Conservation (phyloP, 2,888 invertebrate genomes). For the Lasioglossum morio region DNA sequence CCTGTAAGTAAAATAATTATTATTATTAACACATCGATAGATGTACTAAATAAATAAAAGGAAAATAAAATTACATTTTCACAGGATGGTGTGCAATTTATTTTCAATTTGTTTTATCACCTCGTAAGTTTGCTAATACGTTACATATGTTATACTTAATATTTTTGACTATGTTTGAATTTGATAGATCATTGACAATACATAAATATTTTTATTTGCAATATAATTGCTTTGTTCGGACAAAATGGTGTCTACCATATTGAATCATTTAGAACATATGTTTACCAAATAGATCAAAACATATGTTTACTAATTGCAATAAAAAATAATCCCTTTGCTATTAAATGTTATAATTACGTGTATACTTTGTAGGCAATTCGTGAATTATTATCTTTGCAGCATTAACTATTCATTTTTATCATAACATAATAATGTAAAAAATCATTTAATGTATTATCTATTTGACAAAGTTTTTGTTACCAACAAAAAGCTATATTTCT, state of each 20-base stretch:
- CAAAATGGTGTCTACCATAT: not conserved
- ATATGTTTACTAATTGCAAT: not conserved
- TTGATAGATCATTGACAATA: too few relatives aligned
- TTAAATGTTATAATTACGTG: not conserved
- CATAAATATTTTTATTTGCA: not conserved
- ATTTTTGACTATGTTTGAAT: not conserved
- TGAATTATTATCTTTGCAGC: not conserved
- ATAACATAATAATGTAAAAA: not conserved
- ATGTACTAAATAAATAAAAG: too few relatives aligned
- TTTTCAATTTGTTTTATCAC: not conserved
- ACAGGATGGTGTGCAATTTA: not conserved
- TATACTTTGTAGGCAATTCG: not conserved
- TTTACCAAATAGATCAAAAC: not conserved
- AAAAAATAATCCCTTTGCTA: not conserved
- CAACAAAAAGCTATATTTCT: not conserved
- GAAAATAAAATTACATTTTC: not conserved
- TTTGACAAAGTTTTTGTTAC: not conserved
- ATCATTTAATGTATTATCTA: not conserved
- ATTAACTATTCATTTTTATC: not conserved
- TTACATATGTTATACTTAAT: not conserved
- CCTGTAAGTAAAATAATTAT: constrained; percentile 86
- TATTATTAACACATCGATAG: constrained; percentile 6
- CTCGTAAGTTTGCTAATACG: not conserved
- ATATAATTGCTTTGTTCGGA: not conserved
- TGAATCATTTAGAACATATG: not conserved